These are phyloP conservation scores for Caenorhabditis auriculariae DNA, from an alignment of 2,888 invertebrate species.

Conservation along the genomic window DNA sequence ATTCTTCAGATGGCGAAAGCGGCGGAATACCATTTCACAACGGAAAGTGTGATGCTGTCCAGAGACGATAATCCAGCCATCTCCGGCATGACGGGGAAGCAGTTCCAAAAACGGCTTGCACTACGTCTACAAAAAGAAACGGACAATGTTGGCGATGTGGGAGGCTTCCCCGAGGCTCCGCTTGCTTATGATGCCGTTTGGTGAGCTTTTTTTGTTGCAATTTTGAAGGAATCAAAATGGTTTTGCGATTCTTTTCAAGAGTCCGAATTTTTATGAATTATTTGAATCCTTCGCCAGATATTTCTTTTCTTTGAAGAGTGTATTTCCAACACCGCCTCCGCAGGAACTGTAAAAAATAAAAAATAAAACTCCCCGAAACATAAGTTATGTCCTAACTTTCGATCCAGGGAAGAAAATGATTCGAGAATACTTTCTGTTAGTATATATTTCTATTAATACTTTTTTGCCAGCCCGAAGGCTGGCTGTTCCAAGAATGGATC, in stretches of 20 bases:
- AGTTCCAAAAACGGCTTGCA: constrained; percentile 83
- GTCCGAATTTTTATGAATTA: neutral
- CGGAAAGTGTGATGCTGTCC: constrained; percentile 98
- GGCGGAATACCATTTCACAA: constrained; percentile 95
- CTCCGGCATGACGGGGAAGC: constrained; percentile 69
- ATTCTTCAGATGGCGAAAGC: constrained; percentile 82
- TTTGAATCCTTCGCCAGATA: neutral
- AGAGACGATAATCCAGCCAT: constrained; percentile 86
- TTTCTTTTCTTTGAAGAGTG: neutral
- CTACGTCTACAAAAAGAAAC: constrained; percentile 73
- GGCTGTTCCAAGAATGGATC: too few species aligned
- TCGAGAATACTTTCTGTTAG: too few species aligned
- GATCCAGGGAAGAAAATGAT: too few species aligned
- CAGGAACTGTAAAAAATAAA: too few species aligned
- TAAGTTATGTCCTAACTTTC: too few species aligned
- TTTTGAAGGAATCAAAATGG: neutral
- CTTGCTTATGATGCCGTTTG: constrained; percentile 98
- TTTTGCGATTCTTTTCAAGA: neutral
- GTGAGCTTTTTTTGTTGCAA: constrained; percentile 66
- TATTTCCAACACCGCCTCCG: too few species aligned
- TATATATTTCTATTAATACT: too few species aligned
- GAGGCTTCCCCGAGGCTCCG: constrained; percentile 81
- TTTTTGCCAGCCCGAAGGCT: too few species aligned
- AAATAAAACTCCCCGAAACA: too few species aligned
- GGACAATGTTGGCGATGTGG: constrained; percentile 82